Percentiles rank a stretch among this genome's conserved stretches.
Conservation (phyloP, 2,888 invertebrate genomes). For the Callyntrura guangdongensis region DNA sequence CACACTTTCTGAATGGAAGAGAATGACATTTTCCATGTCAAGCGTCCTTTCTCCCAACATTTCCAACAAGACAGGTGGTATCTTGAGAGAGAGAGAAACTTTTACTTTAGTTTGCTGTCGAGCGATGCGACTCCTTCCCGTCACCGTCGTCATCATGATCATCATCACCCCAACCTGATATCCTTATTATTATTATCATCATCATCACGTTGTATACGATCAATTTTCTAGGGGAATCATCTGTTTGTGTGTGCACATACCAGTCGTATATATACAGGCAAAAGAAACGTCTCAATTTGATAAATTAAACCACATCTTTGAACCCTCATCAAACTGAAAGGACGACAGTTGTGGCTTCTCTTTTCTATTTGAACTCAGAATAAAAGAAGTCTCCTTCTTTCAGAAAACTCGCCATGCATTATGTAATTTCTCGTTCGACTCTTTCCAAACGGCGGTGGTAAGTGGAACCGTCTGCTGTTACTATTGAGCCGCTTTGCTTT, state of each 20-base stretch:
- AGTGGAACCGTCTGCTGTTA: conserved; percentile 10
- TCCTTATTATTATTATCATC: not conserved
- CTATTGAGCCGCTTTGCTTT: not conserved
- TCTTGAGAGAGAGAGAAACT: not conserved
- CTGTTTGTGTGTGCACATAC: not conserved
- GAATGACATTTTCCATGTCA: conserved; percentile 33
- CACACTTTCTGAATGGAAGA: not conserved
- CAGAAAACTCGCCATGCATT: conserved; percentile 31
- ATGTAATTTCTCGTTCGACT: conserved; percentile 20
- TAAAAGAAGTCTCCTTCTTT: conserved; percentile 24
- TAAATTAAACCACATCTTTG: conserved; percentile 43
- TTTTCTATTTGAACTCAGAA: conserved; percentile 25
- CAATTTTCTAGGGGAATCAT: not conserved
- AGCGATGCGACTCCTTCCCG: not conserved
- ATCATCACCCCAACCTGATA: too few species aligned
- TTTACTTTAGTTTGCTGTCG: not conserved
- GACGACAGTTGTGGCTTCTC: conserved; percentile 27
- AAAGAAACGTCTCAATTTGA: conserved; percentile 31
- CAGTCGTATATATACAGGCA: not conserved
- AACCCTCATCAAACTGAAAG: conserved; percentile 19
- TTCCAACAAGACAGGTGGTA: not conserved
- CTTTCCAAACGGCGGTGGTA: not conserved
- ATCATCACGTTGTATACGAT: not conserved
- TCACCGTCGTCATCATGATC: not conserved
- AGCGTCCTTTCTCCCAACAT: not conserved